Base-by-base conservation (phyloP, 2,113 vertebrate genomes). In the Equus quagga region DNA sequence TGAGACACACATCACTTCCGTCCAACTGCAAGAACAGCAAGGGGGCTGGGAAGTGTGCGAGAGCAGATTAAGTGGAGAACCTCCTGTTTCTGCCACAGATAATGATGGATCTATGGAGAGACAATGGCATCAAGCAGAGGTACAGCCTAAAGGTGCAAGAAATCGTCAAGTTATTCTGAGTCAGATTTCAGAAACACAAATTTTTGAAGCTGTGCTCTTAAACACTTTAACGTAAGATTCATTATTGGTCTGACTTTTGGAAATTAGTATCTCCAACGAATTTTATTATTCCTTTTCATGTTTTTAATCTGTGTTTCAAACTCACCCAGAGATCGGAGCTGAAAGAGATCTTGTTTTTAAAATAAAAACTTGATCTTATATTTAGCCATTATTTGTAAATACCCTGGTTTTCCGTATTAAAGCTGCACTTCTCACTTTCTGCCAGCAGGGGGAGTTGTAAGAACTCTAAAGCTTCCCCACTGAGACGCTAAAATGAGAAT, bases 361-460 rank as follows among this genome's bases (percentile, higher is more conserved):
- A 91, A 67, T 44, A 60, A 65, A 76, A 81, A 67, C 2, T 28
- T 56, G 8, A 88, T 54, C 49, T n/a, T 67, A 62, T 31, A 36
- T 49, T 94, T 92, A 78, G 44, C 83, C n/a, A 26, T 84, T 84
- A 41, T 58, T 88, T 92, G 91, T 12, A 76, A 86, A 44, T 33
- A 49, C 5, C 18, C 31, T 49, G 7, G 10, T 85, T 83, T 80
- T 84, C 80, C 23, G 12, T 5, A n/a, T 17, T 65, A 89, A 86
- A 93, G 23, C 46, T 96, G 95, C 82, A 96, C 73, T 96, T 97
- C 89, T 51, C 58, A 28, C 3, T 92, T 87, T 15, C 14, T 15
- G 28, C 96, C 98, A 97, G 98, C 96, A 98, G 78, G 96, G 97
- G 97, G 98, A 72, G 97, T 1, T 93, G 94, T 96, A 97, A 91